Percentiles rank a stretch among this genome's conserved stretches.
These are phyloP conservation scores for Azorinus chamasolen DNA, from an alignment of 2,888 invertebrate species.

Conservation along the genomic window DNA sequence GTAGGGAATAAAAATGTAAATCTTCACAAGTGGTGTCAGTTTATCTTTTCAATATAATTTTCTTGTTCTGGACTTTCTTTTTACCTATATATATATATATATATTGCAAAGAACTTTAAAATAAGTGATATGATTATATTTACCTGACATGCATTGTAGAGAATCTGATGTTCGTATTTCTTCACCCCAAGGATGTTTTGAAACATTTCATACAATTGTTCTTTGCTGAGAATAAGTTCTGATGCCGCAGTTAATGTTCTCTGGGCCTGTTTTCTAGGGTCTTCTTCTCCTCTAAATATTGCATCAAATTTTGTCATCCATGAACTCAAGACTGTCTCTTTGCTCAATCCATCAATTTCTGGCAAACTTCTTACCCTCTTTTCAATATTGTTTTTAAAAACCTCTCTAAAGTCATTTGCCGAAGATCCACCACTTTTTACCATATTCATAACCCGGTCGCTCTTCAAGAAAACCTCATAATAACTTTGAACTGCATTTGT, in stretches of 20 bases:
- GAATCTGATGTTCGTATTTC: constrained; percentile 99
- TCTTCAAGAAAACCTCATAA: constrained; percentile 95
- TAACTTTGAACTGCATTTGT: constrained; percentile 98
- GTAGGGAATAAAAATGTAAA: no score
- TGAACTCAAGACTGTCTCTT: constrained; percentile 99
- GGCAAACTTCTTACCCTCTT: constrained; percentile 98
- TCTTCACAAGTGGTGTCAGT: no score
- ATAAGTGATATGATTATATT: constrained; percentile 23
- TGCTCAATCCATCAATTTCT: constrained; percentile 99
- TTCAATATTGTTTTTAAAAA: constrained; percentile 99
- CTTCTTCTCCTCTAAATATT: constrained; percentile 91
- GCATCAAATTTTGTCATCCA: constrained; percentile 99
- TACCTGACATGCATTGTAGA: constrained; percentile 99
- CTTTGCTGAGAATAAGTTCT: constrained; percentile 98
- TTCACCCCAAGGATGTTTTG: constrained; percentile 99
- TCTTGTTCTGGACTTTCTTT: no score
- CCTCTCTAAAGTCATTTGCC: constrained; percentile 99
- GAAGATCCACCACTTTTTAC: constrained; percentile 99
- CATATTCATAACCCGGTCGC: constrained; percentile 98
- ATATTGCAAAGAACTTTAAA: no score
- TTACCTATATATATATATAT: no score
- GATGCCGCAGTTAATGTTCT: constrained; percentile 88
- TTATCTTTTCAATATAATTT: no score
- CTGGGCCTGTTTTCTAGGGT: constrained; percentile 88
- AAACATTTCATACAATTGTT: constrained; percentile 99